These are phyloP conservation scores for Steatocranus sp. DNA, from an alignment of 2,797 vertebrate species.

Conservation along the genomic window DNA sequence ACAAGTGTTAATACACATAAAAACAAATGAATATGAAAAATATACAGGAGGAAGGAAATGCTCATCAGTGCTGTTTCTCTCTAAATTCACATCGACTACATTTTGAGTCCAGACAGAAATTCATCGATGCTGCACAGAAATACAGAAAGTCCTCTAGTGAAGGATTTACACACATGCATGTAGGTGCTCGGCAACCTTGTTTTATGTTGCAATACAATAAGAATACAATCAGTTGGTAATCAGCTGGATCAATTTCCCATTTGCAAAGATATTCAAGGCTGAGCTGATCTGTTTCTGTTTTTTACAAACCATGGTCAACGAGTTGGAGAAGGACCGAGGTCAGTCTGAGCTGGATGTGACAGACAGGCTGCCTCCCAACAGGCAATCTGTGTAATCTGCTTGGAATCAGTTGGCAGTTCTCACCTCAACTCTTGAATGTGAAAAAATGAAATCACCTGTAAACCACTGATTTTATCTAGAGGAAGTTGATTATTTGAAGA, in stretches of 20 bases:
- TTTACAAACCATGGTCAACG: neutral
- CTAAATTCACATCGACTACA: accelerated
- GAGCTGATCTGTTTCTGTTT: accelerated
- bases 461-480: accelerated
- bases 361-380: accelerated
- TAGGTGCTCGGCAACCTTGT: accelerated
- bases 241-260: neutral
- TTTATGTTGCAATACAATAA: neutral
- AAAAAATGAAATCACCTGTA: accelerated
- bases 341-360: neutral
- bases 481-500: neutral
- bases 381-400: accelerated
- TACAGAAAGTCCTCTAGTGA: accelerated
- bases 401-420: neutral
- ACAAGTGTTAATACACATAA: neutral
- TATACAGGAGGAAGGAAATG: accelerated
- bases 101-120: neutral
- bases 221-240: neutral
- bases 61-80: accelerated
- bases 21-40: neutral
- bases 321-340: neutral
- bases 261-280: accelerated
- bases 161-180: accelerated
- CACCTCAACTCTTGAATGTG: neutral
- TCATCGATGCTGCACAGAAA: neutral